Evolutionary conservation across 2,113 vertebrate species (phyloP).

Genomic region (Heterotis niloticus): DNA sequence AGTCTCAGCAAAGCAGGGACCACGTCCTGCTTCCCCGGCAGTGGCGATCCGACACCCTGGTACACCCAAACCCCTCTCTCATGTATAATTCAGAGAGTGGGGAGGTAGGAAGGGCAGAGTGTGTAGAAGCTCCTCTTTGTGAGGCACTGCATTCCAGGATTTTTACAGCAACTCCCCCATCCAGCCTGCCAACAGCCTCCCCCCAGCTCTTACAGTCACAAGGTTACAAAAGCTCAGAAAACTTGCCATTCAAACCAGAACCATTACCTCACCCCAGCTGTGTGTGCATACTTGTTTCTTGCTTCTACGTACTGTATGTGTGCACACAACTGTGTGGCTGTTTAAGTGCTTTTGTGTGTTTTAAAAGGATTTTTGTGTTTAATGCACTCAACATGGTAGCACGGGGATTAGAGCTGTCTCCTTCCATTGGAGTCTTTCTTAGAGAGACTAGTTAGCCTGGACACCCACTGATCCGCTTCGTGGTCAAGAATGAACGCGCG

Average conservation of each 20-base stretch:
- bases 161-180: not conserved
- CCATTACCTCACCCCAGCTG: not conserved
- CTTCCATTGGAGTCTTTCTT: not conserved
- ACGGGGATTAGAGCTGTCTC: too few relatives aligned
- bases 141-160: not conserved
- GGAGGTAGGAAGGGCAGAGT: not conserved
- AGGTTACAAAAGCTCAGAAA: not conserved
- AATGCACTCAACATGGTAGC: too few relatives aligned
- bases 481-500: too few relatives aligned
- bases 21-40: not conserved
- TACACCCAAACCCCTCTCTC: not conserved
- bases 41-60: not conserved
- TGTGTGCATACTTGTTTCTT: not conserved
- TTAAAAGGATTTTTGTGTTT: too few relatives aligned
- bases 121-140: not conserved
- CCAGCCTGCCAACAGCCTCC: not conserved
- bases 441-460: not conserved
- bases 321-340: not conserved
- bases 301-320: too few relatives aligned
- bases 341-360: too few relatives aligned
- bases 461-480: not conserved
- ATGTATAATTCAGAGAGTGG: constrained; percentile 5
- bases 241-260: not conserved
- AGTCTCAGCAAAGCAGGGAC: not conserved
- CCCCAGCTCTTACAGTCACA: not conserved